Evolutionary conservation across 2,888 invertebrate genomes (phyloP).

Genomic region (Neoitamus cyanurus): DNA sequence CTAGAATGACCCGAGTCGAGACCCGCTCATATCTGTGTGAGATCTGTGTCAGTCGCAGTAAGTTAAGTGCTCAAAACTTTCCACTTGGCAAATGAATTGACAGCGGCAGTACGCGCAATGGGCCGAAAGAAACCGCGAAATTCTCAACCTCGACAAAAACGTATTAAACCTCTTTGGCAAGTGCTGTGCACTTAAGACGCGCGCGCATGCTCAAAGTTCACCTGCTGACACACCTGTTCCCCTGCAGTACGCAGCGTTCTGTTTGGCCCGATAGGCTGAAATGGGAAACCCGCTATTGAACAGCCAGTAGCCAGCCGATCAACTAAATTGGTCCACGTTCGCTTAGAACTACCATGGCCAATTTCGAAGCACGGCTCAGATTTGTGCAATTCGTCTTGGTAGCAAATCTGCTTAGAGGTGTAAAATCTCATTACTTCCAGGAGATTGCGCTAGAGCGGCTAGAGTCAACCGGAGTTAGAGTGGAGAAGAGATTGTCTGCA

Average conservation of each 20-base stretch:
- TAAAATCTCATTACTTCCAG: conserved; percentile 12
- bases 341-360: neutral
- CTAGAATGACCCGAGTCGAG: neutral
- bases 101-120: neutral
- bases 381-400: neutral
- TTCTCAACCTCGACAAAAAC: neutral
- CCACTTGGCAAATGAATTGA: neutral
- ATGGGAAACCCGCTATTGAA: neutral
- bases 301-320: neutral
- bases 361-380: neutral
- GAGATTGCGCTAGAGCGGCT: neutral
- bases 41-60: neutral
- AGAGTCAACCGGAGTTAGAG: neutral
- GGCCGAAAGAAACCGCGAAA: neutral
- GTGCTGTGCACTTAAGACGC: neutral
- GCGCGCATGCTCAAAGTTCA: neutral
- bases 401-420: neutral
- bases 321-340: neutral
- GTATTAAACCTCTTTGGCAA: neutral
- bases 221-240: neutral
- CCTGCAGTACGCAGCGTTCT: neutral
- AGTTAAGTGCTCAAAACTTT: neutral
- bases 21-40: neutral
- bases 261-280: neutral
- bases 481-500: neutral